Conservation (phyloP, 2,113 vertebrate species). For the Piaya cayana region DNA sequence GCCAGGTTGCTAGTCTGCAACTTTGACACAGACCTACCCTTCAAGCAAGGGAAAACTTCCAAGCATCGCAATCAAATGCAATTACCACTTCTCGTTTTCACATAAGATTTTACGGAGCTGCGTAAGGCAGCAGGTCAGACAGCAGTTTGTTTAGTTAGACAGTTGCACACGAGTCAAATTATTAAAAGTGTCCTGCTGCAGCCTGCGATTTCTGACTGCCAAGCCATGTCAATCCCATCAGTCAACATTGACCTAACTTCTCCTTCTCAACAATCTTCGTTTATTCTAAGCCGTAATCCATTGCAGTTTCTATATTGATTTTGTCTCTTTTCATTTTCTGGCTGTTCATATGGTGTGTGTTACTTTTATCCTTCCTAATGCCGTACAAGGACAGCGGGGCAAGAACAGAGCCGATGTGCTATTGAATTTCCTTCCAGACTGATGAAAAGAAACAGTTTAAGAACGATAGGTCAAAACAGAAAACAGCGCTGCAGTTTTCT, state of each 20-base stretch:
- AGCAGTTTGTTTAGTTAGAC: neutral
- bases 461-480: constrained; percentile 14
- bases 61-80: neutral
- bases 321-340: constrained; percentile 35
- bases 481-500: neutral
- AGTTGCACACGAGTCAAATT: neutral
- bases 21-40: neutral
- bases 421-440: constrained; percentile 41
- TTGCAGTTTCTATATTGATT: constrained; percentile 39
- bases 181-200: neutral
- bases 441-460: neutral
- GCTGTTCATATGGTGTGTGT: neutral
- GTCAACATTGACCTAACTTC: constrained; percentile 21
- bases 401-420: neutral
- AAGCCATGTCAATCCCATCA: neutral
- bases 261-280: neutral
- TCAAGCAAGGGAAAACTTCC: neutral
- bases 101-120: neutral
- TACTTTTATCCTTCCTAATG: constrained; percentile 53
- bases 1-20: neutral
- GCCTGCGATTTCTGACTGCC: neutral
- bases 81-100: neutral
- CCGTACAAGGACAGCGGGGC: neutral
- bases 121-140: neutral
- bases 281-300: constrained; percentile 24